Base-by-base conservation (phyloP, 2,888 invertebrate genomes). In the Tinea trinotella region DNA sequence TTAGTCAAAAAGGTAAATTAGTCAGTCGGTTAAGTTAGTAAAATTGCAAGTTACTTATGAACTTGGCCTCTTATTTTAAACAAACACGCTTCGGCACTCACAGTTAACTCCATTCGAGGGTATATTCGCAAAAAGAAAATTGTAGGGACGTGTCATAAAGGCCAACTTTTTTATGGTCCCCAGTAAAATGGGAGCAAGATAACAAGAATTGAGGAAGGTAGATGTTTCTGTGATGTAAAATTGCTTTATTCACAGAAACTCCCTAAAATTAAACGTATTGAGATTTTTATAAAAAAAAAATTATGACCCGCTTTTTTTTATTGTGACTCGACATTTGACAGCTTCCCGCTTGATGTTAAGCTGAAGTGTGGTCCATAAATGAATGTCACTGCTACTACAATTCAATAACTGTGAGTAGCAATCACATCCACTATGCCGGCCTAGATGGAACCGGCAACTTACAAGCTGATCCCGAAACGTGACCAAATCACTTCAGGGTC, bases 11-110 rank as follows among this genome's bases (percentile, higher is more conserved):
- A 10, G 18, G 22, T 20, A 6, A 5, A 9, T 49, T 49, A 20
- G 49, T n/a, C 22, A 35, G n/a, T 3, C 35, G 12, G 35, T 3
- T 35, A n/a, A 35, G 3, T 15, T 30, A 13, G 4, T 34, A 52
- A 24, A 46, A 46, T 36, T 19, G 55, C 44, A 52, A 46, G 22
- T 35, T 52, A 24, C 30, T 55, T 44, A 50, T 56, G 55, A 53
- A 58, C 55, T 57, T 57, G 57, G 59, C 57, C 17, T 56, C 61
- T 64, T 60, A 62, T 59, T 58, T 56, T 54, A 57, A 55, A 53
- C 44, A 55, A 59, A 63, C 62, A 63, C 56, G 64, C 57, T 63
- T 62, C 58, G 56, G 59, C 62, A 62, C 64, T 64, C 57, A 18
- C 18, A 17, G 48, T 52, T 55, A 49, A 53, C 56, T 56, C 56